phyloP scores from a whole-genome alignment of 2,888 invertebrate species.

The Apotomis betuletana region DNA sequence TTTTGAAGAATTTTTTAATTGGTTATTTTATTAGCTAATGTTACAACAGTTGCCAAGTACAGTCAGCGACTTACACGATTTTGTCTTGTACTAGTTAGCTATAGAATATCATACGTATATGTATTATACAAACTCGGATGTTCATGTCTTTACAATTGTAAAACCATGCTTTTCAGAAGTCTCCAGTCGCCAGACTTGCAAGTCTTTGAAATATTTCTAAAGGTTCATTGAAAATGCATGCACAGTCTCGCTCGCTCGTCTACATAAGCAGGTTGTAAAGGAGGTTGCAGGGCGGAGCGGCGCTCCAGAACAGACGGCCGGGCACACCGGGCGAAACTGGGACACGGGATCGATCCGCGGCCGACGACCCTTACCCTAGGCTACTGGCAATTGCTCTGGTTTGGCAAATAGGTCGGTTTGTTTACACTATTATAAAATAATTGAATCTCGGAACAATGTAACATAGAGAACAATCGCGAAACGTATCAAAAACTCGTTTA shows the following conservation, averaged over 20 bases:
- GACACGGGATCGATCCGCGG: slow-evolving; percentile 64
- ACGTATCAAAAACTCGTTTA: background rate
- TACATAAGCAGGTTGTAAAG: slow-evolving; percentile 12
- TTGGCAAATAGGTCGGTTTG: slow-evolving; percentile 36
- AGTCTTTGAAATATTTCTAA: slow-evolving; percentile 27
- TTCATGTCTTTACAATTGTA: background rate
- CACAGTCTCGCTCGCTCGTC: background rate
- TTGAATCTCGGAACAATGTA: background rate
- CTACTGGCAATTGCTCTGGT: slow-evolving; percentile 53
- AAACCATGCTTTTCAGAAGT: slow-evolving; percentile 2
- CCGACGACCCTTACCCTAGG: slow-evolving; percentile 51
- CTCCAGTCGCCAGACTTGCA: slow-evolving; percentile 5
- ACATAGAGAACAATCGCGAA: background rate
- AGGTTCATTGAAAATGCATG: slow-evolving; percentile 4
- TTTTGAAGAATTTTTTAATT: background rate
- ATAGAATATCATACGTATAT: too few relatives aligned
- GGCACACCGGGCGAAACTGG: slow-evolving; percentile 57
- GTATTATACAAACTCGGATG: background rate
- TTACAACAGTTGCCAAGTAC: too few relatives aligned
- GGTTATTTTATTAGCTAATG: too few relatives aligned
- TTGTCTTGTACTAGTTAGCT: too few relatives aligned
- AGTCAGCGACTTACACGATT: too few relatives aligned
- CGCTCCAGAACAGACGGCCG: slow-evolving; percentile 34
- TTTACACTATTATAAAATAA: background rate
- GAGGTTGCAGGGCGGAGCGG: slow-evolving; percentile 36